phyloP scores from a whole-genome alignment of 2,888 invertebrate genomes.

The Athalia rosae region DNA sequence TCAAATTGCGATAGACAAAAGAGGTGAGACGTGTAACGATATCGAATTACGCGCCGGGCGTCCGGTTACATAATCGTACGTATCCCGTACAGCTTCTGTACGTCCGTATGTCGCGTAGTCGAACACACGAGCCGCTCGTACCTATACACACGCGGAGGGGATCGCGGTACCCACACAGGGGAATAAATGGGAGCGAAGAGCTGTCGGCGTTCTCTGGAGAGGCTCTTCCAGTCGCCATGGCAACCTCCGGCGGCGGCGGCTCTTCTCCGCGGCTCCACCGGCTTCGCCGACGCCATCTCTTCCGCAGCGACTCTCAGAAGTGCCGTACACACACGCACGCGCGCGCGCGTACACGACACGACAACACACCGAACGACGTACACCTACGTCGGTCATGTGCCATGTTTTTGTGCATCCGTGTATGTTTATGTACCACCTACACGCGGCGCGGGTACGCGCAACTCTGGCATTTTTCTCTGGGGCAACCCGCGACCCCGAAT shows the following conservation, averaged over 20 bases:
- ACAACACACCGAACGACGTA: too few species aligned
- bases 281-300: neutral
- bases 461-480: neutral
- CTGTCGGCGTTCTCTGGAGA: slow-evolving; percentile 28
- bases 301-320: neutral
- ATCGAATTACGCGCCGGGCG: too few species aligned
- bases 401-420: neutral
- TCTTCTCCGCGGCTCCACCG: neutral
- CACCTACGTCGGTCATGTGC: neutral
- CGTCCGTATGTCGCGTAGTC: neutral
- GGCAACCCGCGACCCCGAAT: neutral
- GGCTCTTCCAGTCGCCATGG: slow-evolving; percentile 33
- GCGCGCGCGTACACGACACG: neutral
- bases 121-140: neutral
- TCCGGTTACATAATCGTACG: too few species aligned
- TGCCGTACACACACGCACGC: neutral
- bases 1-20: too few species aligned
- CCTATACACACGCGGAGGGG: neutral
- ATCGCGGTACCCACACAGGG: neutral
- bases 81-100: too few species aligned
- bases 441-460: neutral
- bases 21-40: too few species aligned
- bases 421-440: neutral
- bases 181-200: slow-evolving; percentile 28
- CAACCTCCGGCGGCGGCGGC: slow-evolving; percentile 14